A percentile compares a stretch with the other conserved stretches of the same genome.
These are phyloP conservation scores for Linnaemya vulpina DNA, from an alignment of 2,888 invertebrate species.

Conservation along the genomic window DNA sequence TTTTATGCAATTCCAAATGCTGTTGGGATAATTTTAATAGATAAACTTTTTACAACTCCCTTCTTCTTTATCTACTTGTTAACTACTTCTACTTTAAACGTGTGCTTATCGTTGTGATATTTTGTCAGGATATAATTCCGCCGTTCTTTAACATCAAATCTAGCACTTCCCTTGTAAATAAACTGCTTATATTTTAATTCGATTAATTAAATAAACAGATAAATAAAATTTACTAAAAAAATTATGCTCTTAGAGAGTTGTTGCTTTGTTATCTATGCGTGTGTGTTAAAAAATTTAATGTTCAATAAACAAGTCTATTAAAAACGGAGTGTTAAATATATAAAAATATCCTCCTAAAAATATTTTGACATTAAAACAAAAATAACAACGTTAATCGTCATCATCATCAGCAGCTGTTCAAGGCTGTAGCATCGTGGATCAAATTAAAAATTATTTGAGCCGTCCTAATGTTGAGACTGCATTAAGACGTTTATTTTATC, in stretches of 20 bases:
- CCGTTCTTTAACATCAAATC: background rate
- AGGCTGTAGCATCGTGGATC: background rate
- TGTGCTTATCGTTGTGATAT: background rate
- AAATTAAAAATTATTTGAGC: background rate
- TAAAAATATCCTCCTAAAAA: conserved; percentile 49
- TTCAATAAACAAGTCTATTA: conserved; percentile 32
- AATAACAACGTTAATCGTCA: conserved; percentile 57
- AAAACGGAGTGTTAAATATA: background rate
- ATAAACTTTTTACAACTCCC: no score
- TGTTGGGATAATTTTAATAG: background rate
- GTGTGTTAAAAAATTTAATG: conserved; percentile 1
- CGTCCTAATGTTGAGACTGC: background rate
- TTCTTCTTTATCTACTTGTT: no score
- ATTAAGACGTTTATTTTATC: conserved; percentile 7
- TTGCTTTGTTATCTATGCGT: background rate
- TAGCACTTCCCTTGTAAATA: background rate
- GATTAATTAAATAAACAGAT: background rate
- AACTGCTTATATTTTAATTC: background rate
- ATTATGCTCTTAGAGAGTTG: background rate
- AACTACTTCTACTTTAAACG: no score
- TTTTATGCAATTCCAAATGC: background rate
- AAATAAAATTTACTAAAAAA: background rate
- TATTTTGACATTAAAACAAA: conserved; percentile 39
- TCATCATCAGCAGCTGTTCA: conserved; percentile 33
- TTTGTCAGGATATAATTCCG: background rate